Evolutionary conservation across 2,113 vertebrate species (phyloP).

Genomic region (Oncorhynchus tshawytscha): DNA sequence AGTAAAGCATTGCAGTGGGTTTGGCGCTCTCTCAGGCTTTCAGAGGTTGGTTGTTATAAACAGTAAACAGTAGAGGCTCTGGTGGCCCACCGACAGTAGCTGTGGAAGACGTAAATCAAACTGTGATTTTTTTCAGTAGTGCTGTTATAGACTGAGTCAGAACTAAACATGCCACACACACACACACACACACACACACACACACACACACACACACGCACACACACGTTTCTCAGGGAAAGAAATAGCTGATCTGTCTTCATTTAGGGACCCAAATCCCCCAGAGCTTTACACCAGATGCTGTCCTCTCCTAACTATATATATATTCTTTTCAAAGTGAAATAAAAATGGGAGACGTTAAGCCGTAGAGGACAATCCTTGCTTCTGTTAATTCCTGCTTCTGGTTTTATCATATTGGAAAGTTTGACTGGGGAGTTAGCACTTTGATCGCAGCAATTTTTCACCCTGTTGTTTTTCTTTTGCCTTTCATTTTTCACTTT

Average conservation of each 20-base stretch:
- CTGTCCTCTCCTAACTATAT: constrained; percentile 4
- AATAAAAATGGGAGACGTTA: constrained; percentile 30
- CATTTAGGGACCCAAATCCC: constrained; percentile 23
- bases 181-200: constrained; percentile 3
- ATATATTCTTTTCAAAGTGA: constrained; percentile 18
- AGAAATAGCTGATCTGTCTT: constrained; percentile 32
- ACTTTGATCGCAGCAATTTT: constrained; percentile 40
- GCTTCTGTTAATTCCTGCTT: constrained; percentile 48
- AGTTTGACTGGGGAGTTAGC: constrained; percentile 43
- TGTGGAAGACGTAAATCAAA: constrained; percentile 8
- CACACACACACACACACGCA: not conserved
- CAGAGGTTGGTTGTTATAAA: constrained; percentile 7
- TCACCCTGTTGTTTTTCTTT: constrained; percentile 49
- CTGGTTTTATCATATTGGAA: constrained; percentile 63
- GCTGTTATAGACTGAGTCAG: not conserved
- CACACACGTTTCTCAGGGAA: constrained; percentile 13
- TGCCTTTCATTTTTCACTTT: constrained; percentile 6
- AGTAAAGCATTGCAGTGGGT: not conserved
- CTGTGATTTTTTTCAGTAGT: constrained; percentile 14
- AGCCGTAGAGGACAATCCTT: constrained; percentile 31
- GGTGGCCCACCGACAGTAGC: constrained; percentile 12
- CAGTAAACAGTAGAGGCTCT: constrained; percentile 1
- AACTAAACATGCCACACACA: constrained; percentile 7
- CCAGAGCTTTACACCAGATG: constrained; percentile 10
- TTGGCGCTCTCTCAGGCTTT: not conserved